Evolutionary conservation across 2,113 vertebrate species (phyloP), one percentile per base, ranked within the genome.

Genomic region (Aegypius monachus): DNA sequence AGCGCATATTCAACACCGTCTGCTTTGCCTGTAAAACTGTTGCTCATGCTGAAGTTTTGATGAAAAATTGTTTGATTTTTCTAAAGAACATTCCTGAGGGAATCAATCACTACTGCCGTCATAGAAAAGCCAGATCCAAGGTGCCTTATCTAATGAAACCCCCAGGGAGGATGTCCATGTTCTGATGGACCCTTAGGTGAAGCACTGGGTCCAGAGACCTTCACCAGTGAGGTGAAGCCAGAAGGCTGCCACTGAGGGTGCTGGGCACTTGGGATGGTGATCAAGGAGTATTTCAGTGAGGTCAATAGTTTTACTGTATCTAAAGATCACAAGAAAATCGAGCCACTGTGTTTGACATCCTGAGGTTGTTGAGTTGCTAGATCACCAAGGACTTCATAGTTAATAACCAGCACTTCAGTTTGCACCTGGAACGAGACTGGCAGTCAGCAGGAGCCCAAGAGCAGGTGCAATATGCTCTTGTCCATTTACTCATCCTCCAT

Each of bases 391-490:
- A 74, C 48, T 94, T 77, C 56, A 32, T 10, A 81, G 86, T 43
- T 81, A 77, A 93, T 91, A 85, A 82, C 55, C 29, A 65, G 81
- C 81, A 50, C 74, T 97, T 86, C 77, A 78, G 48, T 79, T 34
- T 90, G 89, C 92, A 91, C 94, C 77, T 92, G 91, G 87, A 80
- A 40, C 0, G 43, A 85, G 71, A 6, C 40, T 86, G 80, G 91
- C 87, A 92, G 66, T 77, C 94, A 92, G 91, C 94, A 81, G 81
- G 81, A 95, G 83, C 43, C 73, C 93, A 81, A 85, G 88, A 92
- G 87, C 95, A 94, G 96, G 91, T 95, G 95, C 94, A 91, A 66
- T 85, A 91, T 93, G 90, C 92, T 95, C 91, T 93, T 81, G 93
- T 94, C 94, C 89, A 73, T 88, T 91, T 90, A 48, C 58, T 94